phyloP scores from a whole-genome alignment of 2,113 vertebrate genomes.

The Machaerirhynchus nigripectus region DNA sequence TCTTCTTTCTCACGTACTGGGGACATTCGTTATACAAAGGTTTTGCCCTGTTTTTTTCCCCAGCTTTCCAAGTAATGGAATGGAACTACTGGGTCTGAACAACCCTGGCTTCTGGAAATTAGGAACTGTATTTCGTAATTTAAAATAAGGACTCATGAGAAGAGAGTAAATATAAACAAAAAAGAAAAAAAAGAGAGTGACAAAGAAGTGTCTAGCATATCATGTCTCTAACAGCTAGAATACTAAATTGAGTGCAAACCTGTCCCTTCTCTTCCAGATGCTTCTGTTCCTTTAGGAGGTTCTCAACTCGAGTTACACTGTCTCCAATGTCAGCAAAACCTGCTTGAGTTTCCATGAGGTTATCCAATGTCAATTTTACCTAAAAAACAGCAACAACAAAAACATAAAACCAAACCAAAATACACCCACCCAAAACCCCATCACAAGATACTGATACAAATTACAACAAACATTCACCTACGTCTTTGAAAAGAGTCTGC shows the following conservation, averaged over 20 bases:
- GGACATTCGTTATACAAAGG: not conserved
- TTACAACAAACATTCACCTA: not conserved
- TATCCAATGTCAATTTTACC: constrained; percentile 86
- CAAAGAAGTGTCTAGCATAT: not conserved
- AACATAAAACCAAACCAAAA: not conserved
- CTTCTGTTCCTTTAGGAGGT: constrained; percentile 84
- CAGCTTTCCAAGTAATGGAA: not conserved
- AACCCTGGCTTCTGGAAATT: not conserved
- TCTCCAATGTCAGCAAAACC: constrained; percentile 79
- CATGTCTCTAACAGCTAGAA: not conserved
- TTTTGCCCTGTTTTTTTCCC: not conserved
- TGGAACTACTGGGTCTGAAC: not conserved
- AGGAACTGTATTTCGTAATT: not conserved
- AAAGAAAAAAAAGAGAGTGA: not conserved
- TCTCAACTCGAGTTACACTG: constrained; percentile 79
- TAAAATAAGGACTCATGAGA: not conserved
- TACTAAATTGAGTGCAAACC: constrained; percentile 64
- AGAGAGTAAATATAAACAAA: not conserved
- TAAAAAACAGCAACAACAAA: constrained; percentile 3
- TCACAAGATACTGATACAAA: not conserved
- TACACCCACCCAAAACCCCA: not conserved
- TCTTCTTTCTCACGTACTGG: not conserved
- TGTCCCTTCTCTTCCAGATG: constrained; percentile 84
- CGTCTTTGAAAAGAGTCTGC: not conserved
- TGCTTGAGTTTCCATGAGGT: constrained; percentile 76